These are phyloP conservation scores for Thripadectes ignobilis DNA, from an alignment of 2,797 vertebrate genomes.

Conservation along the genomic window DNA sequence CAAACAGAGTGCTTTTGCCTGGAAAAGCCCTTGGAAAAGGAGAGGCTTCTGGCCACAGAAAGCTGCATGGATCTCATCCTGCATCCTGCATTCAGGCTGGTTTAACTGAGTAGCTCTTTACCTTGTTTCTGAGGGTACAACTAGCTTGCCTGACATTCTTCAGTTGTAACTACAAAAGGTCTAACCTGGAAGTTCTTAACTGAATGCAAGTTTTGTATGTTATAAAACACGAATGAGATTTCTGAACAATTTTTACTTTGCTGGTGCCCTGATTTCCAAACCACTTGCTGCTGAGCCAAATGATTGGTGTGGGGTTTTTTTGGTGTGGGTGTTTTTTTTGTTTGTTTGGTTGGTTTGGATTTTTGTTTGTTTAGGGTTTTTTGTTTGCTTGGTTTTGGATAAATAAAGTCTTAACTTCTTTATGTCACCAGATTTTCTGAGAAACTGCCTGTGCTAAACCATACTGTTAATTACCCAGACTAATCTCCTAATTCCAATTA, in stretches of 20 bases:
- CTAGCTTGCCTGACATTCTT: not conserved
- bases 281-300: not conserved
- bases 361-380: not conserved
- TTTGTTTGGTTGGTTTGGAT: not conserved
- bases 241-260: not conserved
- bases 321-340: not conserved
- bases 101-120: not conserved
- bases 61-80: not conserved
- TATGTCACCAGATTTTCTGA: not conserved
- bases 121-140: not conserved
- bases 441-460: not conserved
- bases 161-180: not conserved
- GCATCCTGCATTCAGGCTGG: not conserved
- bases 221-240: not conserved
- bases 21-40: not conserved
- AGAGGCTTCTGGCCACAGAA: not conserved
- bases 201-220: not conserved
- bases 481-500: not conserved
- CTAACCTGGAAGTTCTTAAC: not conserved
- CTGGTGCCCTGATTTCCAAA: not conserved
- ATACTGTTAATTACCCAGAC: not conserved
- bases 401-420: not conserved
- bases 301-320: not conserved
- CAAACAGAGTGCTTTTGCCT: not conserved
- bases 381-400: not conserved